Evolutionary conservation across 2,888 invertebrate genomes (phyloP).

Genomic region (Calameuta idolon): DNA sequence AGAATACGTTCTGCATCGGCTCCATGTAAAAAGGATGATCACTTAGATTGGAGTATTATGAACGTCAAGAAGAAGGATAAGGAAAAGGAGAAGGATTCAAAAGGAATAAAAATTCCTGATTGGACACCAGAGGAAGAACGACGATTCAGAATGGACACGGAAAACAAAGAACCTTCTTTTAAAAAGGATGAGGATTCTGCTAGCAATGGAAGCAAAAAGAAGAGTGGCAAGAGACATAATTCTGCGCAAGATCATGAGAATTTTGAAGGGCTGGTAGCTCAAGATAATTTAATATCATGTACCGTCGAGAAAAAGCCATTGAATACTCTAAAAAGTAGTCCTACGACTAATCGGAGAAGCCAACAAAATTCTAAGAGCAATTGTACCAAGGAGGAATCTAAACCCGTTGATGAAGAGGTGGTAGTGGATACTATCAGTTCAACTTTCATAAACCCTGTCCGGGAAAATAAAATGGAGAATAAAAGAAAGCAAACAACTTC

Average conservation of each 20-base stretch:
- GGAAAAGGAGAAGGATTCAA: slow-evolving; percentile 52
- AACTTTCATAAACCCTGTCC: slow-evolving; percentile 9
- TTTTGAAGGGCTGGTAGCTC: slow-evolving; percentile 23
- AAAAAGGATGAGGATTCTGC: slow-evolving; percentile 40
- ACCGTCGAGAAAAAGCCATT: slow-evolving; percentile 41
- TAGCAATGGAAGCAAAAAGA: slow-evolving; percentile 43
- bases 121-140: slow-evolving; percentile 60
- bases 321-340: slow-evolving; percentile 50
- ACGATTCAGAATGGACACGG: slow-evolving; percentile 54
- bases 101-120: slow-evolving; percentile 55
- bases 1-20: background rate
- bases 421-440: slow-evolving; percentile 36
- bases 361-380: slow-evolving; percentile 31
- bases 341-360: slow-evolving; percentile 47
- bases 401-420: slow-evolving; percentile 65
- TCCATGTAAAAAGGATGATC: slow-evolving; percentile 48
- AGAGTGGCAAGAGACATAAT: slow-evolving; percentile 34
- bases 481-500: slow-evolving; percentile 50
- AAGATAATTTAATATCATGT: slow-evolving; percentile 9
- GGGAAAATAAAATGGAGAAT: slow-evolving; percentile 41
- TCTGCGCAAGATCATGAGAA: slow-evolving; percentile 14
- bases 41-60: slow-evolving; percentile 56
- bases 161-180: slow-evolving; percentile 47
- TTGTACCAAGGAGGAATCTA: slow-evolving; percentile 50
- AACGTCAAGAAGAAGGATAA: slow-evolving; percentile 52